Percentiles rank a stretch among this genome's conserved stretches.
phyloP scores from a whole-genome alignment of 2,113 vertebrate species.

The Vulpes vulpes region DNA sequence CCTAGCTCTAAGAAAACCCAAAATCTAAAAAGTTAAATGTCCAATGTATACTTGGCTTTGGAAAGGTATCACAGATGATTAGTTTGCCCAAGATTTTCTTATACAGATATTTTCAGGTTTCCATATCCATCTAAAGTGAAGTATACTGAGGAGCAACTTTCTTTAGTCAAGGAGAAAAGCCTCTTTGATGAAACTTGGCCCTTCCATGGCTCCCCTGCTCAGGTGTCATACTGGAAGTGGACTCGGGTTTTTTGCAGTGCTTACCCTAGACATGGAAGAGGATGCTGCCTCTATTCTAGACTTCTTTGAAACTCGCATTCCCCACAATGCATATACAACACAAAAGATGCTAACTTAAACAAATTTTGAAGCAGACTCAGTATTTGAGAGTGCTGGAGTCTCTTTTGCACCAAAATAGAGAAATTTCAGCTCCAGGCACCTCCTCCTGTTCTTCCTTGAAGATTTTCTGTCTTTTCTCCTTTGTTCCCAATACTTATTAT shows the following conservation, averaged over 20 bases:
- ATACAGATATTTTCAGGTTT: neutral
- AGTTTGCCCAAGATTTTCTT: neutral
- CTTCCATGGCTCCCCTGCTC: neutral
- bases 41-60: neutral
- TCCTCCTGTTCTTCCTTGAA: neutral
- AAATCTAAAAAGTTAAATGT: neutral
- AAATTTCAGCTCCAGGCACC: neutral
- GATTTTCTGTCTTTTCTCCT: neutral
- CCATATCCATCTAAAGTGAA: neutral
- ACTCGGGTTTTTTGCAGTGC: neutral
- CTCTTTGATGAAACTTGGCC: neutral
- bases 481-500: neutral
- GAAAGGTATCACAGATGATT: neutral
- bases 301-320: neutral
- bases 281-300: neutral
- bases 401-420: neutral
- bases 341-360: neutral
- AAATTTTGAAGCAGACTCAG: neutral
- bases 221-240: neutral
- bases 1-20: constrained; percentile 22
- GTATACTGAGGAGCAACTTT: neutral
- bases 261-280: neutral
- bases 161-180: neutral
- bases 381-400: neutral
- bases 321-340: neutral